Conservation (phyloP, 2,888 invertebrate species). For the Heliconius ismenius region DNA sequence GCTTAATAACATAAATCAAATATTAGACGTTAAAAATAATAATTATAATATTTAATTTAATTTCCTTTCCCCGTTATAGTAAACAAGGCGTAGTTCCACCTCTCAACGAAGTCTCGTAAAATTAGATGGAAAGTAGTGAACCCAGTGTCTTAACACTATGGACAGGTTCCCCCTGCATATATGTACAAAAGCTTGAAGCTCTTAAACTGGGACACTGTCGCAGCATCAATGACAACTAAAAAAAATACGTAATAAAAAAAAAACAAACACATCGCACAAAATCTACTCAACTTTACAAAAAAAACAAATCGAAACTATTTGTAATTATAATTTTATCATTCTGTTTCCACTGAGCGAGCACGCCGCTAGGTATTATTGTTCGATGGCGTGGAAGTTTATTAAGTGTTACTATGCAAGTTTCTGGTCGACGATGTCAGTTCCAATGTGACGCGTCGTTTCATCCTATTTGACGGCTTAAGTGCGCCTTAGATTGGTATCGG, state of each 20-base stretch:
- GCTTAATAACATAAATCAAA: too few relatives aligned
- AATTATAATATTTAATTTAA: too few relatives aligned
- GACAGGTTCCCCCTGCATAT: too few relatives aligned
- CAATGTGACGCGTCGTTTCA: conserved; percentile 64
- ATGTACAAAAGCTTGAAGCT: too few relatives aligned
- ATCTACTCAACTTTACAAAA: background rate
- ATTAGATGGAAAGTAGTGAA: too few relatives aligned
- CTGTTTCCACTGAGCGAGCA: conserved; percentile 33
- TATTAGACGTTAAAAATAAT: too few relatives aligned
- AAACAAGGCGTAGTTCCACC: too few relatives aligned
- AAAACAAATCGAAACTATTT: background rate
- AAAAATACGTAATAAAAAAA: background rate
- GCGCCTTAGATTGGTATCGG: conserved; percentile 61
- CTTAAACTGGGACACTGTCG: too few relatives aligned
- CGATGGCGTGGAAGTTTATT: conserved; percentile 34
- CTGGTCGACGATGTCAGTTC: conserved; percentile 53
- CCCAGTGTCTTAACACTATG: too few relatives aligned
- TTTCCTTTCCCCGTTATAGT: too few relatives aligned
- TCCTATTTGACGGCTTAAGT: conserved; percentile 68
- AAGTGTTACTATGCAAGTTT: conserved; percentile 38
- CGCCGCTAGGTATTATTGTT: conserved; percentile 31
- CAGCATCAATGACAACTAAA: background rate
- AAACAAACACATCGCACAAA: background rate
- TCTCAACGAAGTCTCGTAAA: too few relatives aligned
- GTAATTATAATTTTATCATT: conserved; percentile 37